Conservation (phyloP, 1,140 invertebrate genomes). For the Papilio dardanus region DNA sequence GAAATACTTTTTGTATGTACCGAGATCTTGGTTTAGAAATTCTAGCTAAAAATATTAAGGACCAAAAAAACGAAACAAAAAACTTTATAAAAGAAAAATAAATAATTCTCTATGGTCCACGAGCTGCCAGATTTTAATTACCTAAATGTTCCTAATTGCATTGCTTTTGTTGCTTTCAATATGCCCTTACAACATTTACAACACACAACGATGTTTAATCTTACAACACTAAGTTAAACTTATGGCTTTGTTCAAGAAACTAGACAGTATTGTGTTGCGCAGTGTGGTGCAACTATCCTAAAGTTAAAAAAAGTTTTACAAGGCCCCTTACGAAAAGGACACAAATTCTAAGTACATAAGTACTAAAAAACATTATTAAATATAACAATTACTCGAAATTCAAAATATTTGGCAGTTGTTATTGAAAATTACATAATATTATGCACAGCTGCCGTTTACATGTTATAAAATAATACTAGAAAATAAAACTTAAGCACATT, state of each 20-base stretch:
- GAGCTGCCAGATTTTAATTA: neutral
- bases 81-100: slow-evolving; percentile 17
- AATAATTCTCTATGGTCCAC: neutral
- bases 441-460: slow-evolving; percentile 52
- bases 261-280: slow-evolving; percentile 2
- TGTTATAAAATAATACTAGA: slow-evolving; percentile 55
- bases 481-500: slow-evolving; percentile 62
- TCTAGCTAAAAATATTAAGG: too few species aligned
- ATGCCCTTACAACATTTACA: slow-evolving; percentile 20
- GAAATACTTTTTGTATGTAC: neutral
- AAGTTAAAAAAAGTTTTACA: slow-evolving; percentile 37
- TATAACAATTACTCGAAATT: slow-evolving; percentile 51
- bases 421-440: slow-evolving; percentile 44
- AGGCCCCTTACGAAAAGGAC: slow-evolving; percentile 39
- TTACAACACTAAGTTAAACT: slow-evolving; percentile 32
- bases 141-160: neutral
- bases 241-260: slow-evolving; percentile 29
- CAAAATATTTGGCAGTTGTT: slow-evolving; percentile 60
- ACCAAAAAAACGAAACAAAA: too few species aligned
- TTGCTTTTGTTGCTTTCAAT: neutral
- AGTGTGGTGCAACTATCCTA: slow-evolving; percentile 18
- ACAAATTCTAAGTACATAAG: slow-evolving; percentile 46
- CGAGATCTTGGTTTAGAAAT: too few species aligned
- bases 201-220: slow-evolving; percentile 31
- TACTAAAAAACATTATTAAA: slow-evolving; percentile 53